These are phyloP conservation scores for Leistus spinibarbis DNA, from an alignment of 2,888 invertebrate genomes.

Conservation along the genomic window DNA sequence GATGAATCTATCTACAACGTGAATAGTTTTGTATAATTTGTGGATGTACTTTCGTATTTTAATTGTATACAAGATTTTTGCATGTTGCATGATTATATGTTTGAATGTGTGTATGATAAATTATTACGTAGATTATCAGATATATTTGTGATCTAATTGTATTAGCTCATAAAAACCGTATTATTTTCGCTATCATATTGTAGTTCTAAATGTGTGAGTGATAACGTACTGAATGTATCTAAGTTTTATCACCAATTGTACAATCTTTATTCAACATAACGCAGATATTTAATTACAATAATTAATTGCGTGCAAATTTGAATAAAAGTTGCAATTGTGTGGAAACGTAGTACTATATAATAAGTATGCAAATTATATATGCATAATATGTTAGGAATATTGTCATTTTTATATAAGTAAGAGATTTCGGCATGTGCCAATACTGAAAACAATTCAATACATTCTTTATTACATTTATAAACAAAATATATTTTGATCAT, in stretches of 20 bases:
- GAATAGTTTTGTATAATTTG: slow-evolving; percentile 21
- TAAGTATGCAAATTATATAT: background rate
- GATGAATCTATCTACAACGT: background rate
- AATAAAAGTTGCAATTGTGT: background rate
- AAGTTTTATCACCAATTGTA: slow-evolving; percentile 19
- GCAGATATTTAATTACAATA: slow-evolving; percentile 17
- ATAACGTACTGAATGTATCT: slow-evolving; percentile 26
- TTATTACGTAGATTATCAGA: slow-evolving; percentile 25
- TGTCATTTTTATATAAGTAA: background rate
- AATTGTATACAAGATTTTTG: slow-evolving; percentile 10
- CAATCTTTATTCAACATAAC: slow-evolving; percentile 4
- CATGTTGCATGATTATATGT: slow-evolving; percentile 24
- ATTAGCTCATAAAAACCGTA: slow-evolving; percentile 15
- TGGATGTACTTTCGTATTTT: background rate
- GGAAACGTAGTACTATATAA: background rate
- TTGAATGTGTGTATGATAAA: slow-evolving; percentile 15
- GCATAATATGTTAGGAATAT: slow-evolving; percentile 7
- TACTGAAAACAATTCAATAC: background rate
- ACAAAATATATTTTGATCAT: slow-evolving; percentile 10
- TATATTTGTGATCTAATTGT: slow-evolving; percentile 27
- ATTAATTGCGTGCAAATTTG: background rate
- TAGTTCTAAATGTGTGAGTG: slow-evolving; percentile 22
- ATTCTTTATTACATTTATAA: background rate
- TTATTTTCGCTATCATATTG: background rate
- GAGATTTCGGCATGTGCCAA: slow-evolving; percentile 31